These are phyloP conservation scores for Gymnocheta viridis DNA, from an alignment of 2,888 invertebrate species.

Conservation along the genomic window DNA sequence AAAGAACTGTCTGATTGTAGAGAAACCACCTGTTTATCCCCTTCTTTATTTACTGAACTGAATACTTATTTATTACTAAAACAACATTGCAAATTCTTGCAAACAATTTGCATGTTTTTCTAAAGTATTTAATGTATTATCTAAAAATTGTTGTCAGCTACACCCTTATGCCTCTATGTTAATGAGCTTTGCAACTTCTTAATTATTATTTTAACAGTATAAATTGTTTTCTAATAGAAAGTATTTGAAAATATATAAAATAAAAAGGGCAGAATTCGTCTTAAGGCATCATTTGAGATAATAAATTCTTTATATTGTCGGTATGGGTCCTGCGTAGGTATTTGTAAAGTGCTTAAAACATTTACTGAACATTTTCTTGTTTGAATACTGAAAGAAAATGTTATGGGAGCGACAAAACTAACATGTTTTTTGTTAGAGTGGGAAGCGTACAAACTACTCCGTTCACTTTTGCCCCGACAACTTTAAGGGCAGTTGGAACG, in stretches of 20 bases:
- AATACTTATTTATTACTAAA: not conserved
- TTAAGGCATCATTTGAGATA: constrained; percentile 9
- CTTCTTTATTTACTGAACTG: no score
- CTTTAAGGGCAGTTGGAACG: no score
- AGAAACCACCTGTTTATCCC: not conserved
- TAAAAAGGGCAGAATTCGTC: constrained; percentile 1
- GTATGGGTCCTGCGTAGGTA: not conserved
- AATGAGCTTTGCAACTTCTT: not conserved
- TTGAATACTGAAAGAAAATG: no score
- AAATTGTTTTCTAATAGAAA: constrained; percentile 4
- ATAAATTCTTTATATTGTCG: not conserved
- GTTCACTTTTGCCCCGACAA: no score
- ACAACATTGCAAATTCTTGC: not conserved
- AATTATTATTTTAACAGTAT: constrained; percentile 39
- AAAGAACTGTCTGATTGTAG: not conserved
- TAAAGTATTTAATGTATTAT: not conserved
- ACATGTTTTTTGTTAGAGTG: no score
- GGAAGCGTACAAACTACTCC: no score
- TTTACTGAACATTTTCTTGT: no score
- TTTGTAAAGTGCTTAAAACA: no score
- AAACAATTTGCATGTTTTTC: not conserved
- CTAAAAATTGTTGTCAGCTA: not conserved
- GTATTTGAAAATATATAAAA: constrained; percentile 26
- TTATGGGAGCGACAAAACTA: no score
- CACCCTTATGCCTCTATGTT: not conserved